A percentile compares a stretch with the other conserved stretches of the same genome.
phyloP scores from a whole-genome alignment of 2,113 vertebrate genomes.

The Raphicerus campestris region DNA sequence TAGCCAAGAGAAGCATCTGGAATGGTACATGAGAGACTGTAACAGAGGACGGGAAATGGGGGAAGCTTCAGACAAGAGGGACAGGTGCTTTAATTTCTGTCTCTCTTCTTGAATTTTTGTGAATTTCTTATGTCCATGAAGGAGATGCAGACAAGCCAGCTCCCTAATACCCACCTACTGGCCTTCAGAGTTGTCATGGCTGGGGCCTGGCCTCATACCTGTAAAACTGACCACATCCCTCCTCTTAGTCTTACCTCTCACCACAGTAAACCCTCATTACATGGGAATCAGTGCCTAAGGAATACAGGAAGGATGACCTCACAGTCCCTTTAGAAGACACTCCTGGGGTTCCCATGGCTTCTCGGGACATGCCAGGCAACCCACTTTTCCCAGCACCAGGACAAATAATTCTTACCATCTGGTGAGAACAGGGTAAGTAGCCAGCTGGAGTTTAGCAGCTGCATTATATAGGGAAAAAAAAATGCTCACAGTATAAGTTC shows the following conservation, averaged over 20 bases:
- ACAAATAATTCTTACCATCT: neutral
- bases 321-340: neutral
- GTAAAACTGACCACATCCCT: accelerated
- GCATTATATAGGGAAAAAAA: neutral
- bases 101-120: neutral
- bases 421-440: neutral
- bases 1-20: neutral
- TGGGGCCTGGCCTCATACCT: neutral
- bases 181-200: neutral
- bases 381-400: neutral
- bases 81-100: neutral
- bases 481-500: neutral
- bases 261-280: neutral
- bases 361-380: neutral
- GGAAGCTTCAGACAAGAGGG: neutral
- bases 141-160: neutral
- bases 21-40: neutral
- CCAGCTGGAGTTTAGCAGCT: neutral
- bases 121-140: too few species aligned
- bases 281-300: too few species aligned
- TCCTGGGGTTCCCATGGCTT: neutral
- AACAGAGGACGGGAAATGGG: accelerated
- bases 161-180: neutral
- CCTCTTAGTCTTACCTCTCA: neutral
- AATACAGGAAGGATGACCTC: accelerated